Base-by-base conservation (phyloP, 2,888 invertebrate species). In the Microplitis manilae region DNA sequence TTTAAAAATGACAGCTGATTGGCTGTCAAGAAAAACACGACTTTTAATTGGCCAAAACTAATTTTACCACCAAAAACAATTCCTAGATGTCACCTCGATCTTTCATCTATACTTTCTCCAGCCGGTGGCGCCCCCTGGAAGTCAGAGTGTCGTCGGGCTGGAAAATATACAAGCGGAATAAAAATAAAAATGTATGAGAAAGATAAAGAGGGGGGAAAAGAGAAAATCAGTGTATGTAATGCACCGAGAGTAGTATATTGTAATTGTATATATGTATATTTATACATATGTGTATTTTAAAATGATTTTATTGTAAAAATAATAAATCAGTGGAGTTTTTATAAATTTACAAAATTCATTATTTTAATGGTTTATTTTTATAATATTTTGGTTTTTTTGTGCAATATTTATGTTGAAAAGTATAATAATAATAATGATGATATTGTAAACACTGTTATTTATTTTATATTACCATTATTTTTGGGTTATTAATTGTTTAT, bases 381-480 rank as follows among this genome's bases (percentile, higher is more conserved):
- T 13, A 50, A 30, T 30, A 30, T 30, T 30, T 30, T 30, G 30
- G 30, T 30, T 30, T 50, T 50, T 13, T 50, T 50, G 50, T 50
- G 50, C 50, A 50, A 50, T 50, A 50, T 50, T 50, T 50, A 50
- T 50, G 2, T 9, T 64, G 17, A 64, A 8, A 64, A 64, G 1
- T 15, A 17, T 17, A n/a, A 41, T 68, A 2, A n/a, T 68, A 6
- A 40, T 40, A 13, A 40, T 40, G 17, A 40, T 41, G 17, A 40
- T 41, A 15, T 64, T 64, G 20, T 64, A 20, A 64, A 20, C 20
- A 68, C 40, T 40, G 40, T 40, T 68, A 6, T 41, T 68, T 68
- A 8, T 68, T 68, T 68, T 30, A 40, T 68, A 15, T 6, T 15
- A 50, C 17, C 30, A 30, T 30, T 30, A 30, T 41, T 40, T 17